Conservation (phyloP, 2,888 invertebrate genomes). For the Drepana falcataria region DNA sequence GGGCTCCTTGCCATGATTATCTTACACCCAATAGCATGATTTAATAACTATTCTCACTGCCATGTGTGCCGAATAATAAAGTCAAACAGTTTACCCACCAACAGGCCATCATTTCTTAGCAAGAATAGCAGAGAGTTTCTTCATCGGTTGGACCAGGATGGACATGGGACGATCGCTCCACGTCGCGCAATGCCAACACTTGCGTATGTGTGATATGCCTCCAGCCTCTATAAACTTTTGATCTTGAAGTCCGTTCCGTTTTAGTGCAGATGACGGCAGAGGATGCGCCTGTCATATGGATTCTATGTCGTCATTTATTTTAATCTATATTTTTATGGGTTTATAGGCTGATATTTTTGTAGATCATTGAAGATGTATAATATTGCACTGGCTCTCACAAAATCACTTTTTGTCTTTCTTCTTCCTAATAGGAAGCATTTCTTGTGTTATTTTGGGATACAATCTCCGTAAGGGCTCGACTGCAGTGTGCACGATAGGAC, state of each 20-base stretch:
- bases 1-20: neutral
- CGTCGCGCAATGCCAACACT: slow-evolving; percentile 48
- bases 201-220: slow-evolving; percentile 58
- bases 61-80: slow-evolving; percentile 7
- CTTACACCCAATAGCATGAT: neutral
- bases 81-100: slow-evolving; percentile 39
- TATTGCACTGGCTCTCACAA: neutral
- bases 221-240: slow-evolving; percentile 56
- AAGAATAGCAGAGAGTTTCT: slow-evolving; percentile 49
- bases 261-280: slow-evolving; percentile 62
- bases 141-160: slow-evolving; percentile 52
- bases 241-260: slow-evolving; percentile 67
- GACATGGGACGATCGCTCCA: slow-evolving; percentile 47
- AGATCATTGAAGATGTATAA: neutral
- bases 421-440: slow-evolving; percentile 46
- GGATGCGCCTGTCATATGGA: slow-evolving; percentile 50
- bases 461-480: slow-evolving; percentile 50
- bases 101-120: slow-evolving; percentile 40
- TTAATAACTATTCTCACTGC: slow-evolving; percentile 4
- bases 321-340: slow-evolving; percentile 1
- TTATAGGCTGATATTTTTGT: slow-evolving; percentile 6
- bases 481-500: slow-evolving; percentile 41
- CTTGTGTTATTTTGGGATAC: slow-evolving; percentile 51
- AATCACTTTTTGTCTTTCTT: slow-evolving; percentile 42
- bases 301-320: slow-evolving; percentile 10